Evolutionary conservation across 2,113 vertebrate genomes (phyloP), one percentile per base, ranked within the genome.

Genomic region (Aspiorhynchus laticeps): DNA sequence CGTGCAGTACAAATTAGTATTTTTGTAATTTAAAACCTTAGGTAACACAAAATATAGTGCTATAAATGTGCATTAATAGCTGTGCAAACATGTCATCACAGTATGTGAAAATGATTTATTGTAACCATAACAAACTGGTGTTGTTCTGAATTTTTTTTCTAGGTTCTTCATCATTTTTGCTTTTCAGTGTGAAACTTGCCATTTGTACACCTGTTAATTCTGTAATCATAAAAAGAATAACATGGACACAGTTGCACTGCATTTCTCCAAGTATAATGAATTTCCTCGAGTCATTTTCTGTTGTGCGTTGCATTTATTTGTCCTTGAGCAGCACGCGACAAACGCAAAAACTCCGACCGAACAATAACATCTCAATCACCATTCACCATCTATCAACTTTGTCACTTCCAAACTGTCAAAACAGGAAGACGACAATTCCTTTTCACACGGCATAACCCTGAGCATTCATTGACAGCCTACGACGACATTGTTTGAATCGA

Each of bases 351-450:
- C 65, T 69, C 51, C 3, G 3, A 24, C 26, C 43, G 6, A 43
- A n/a, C 63, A 71, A 83, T 36, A 67, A 46, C 80, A 69, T 69
- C 81, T 83, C 81, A 83, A 51, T 51, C 41, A 8, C 28, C n/a
- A n/a, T n/a, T n/a, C n/a, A n/a, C n/a, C 19, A 53, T n/a, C n/a
- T n/a, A n/a, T 69, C 63, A 83, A 83, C 63, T 71, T 24, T 51
- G 43, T 83, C 63, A 71, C 80, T 48, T 48, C 41, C 63, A 83
- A 71, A 83, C 63, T 71, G 80, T 71, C 80, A 83, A 83, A 83
- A 83, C 81, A 83, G 81, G 81, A 83, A 48, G 65, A 53, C 6
- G 43, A 83, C 61, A 83, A 24, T 69, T 51, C 63, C 63, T 69
- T 83, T 83, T 83, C 65, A 69, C 43, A 51, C 19, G 3, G 31